Evolutionary conservation across 2,888 invertebrate genomes (phyloP).

Genomic region (Drosophila bunnanda): DNA sequence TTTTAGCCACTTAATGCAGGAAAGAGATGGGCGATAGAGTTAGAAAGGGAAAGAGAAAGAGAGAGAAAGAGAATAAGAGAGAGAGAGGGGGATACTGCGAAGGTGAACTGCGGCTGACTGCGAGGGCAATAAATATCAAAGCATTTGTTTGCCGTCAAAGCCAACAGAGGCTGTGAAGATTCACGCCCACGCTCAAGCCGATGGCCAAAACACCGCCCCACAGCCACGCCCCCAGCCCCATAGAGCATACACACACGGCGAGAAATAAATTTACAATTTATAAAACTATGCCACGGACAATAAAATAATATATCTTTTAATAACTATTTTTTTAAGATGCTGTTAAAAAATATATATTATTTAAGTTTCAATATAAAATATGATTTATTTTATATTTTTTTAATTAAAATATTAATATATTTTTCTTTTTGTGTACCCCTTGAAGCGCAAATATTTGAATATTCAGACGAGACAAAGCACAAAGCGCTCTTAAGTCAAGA

Average conservation of each 20-base stretch:
- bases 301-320: not conserved
- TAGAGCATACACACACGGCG: not conserved
- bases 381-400: not conserved
- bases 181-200: constrained; percentile 44
- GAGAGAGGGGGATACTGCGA: constrained; percentile 14
- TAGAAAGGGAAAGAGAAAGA: too few species aligned
- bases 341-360: not conserved
- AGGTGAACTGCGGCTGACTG: constrained; percentile 46
- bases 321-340: too few species aligned
- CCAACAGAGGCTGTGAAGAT: constrained; percentile 57
- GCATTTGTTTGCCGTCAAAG: constrained; percentile 76
- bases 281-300: too few species aligned
- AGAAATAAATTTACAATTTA: not conserved
- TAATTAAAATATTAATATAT: too few species aligned
- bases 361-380: not conserved
- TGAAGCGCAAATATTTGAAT: constrained; percentile 1
- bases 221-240: constrained; percentile 29
- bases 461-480: not conserved
- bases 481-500: not conserved
- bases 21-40: not conserved
- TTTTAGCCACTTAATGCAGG: constrained; percentile 37
- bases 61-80: not conserved
- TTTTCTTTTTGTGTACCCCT: not conserved
- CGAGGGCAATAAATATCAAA: constrained; percentile 75
- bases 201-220: constrained; percentile 40